Base-by-base conservation (phyloP, 2,797 vertebrate species). In the Acrossocheilus fasciatus region DNA sequence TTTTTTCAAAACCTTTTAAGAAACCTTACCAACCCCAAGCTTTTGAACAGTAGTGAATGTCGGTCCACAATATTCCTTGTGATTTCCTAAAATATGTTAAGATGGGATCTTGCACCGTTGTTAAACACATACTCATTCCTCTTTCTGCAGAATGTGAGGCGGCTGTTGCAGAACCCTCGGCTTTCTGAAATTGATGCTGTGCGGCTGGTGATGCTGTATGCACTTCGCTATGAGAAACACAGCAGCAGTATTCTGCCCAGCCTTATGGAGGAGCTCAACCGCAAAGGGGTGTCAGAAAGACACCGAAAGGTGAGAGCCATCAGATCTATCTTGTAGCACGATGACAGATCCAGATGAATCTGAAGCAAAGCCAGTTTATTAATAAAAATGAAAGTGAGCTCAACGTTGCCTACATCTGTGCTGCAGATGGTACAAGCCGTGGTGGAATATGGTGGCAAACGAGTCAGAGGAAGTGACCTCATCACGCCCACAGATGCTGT, bases 401-500 rank as follows among this genome's bases (percentile, higher is more conserved):
- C 1, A 50, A 74, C n/a, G 36, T 66, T 85, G 36, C n/a, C 54
- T 84, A 36, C 20, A 57, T 77, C 76, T 50, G 73, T 90, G 59
- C 52, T 3, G 12, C 90, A 99, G 98, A 96, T 99, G 74, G 97
- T 99, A 87, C 95, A 97, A 30, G 94, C 96, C 0, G 90, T 98
- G 78, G 94, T 99, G 84, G 97, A 98, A 83, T 99, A 99, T 0
- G 98, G 98, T 18, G 98, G 98, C 52, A 99, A 99, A 84, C 92
- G 98, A 18, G 95, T 96, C 7, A 94, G 98, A 92, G 97, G 97
- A 94, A 98, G 96, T 83, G 98, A 99, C 92, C 97, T 99, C 82
- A 96, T 99, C 91, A 95, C 95, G 4, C 95, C 97, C 0, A 97
- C 97, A 82, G 98, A 99, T 0, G 98, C 98, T 0, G 97, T 99